Conservation (phyloP, 2,797 vertebrate genomes). For the Monodelphis domestica region DNA sequence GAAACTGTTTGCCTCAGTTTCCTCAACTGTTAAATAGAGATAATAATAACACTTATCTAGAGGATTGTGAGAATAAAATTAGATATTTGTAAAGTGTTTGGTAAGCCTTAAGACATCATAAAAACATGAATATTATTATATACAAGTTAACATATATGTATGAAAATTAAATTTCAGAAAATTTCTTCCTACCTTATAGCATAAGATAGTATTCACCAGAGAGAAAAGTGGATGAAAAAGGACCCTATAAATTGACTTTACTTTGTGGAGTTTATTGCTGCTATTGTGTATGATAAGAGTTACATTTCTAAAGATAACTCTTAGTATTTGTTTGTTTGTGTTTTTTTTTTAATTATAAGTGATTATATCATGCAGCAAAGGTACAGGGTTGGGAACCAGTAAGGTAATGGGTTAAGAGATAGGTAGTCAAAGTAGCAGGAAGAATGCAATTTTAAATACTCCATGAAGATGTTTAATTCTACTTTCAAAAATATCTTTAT, state of each 20-base stretch:
- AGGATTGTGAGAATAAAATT: not conserved
- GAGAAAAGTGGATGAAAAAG: not conserved
- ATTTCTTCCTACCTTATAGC: slow-evolving; percentile 5
- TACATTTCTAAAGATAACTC: not conserved
- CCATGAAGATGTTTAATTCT: not conserved
- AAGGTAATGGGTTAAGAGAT: not conserved
- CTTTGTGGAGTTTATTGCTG: not conserved
- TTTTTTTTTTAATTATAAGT: slow-evolving; percentile 41
- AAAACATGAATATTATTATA: not conserved
- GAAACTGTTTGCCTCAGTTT: not conserved
- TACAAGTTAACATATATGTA: not conserved
- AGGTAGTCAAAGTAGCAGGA: not conserved
- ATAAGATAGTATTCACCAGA: slow-evolving; percentile 24
- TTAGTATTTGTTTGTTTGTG: not conserved
- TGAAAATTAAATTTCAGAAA: slow-evolving; percentile 5
- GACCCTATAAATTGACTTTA: not conserved
- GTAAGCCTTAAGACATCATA: not conserved
- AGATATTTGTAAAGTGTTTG: not conserved
- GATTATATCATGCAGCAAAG: not conserved
- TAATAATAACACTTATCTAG: not conserved
- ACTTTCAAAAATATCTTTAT: slow-evolving; percentile 12
- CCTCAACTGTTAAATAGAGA: not conserved
- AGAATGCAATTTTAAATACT: slow-evolving; percentile 23
- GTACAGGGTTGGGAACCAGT: not conserved
- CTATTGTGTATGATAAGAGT: not conserved